Conservation (phyloP, 1,140 invertebrate species). For the Doryteuthis pealeii region DNA sequence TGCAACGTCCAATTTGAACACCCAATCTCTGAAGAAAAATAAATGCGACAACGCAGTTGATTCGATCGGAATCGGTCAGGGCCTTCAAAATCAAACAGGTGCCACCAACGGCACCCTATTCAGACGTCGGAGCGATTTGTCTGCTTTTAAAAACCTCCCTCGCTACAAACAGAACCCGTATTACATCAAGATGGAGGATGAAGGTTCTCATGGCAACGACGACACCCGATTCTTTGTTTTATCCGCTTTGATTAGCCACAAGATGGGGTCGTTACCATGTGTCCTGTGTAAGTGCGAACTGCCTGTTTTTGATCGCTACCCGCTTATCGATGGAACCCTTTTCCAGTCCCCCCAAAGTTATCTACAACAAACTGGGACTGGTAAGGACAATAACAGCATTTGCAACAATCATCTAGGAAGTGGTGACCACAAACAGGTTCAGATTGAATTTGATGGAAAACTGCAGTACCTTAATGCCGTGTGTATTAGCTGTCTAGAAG, state of each 20-base stretch:
- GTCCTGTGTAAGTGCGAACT: conserved; percentile 86
- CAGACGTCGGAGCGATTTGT: conserved; percentile 84
- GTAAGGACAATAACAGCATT: not conserved
- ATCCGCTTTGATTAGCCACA: conserved; percentile 49
- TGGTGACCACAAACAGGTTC: conserved; percentile 36
- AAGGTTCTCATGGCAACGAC: conserved; percentile 95
- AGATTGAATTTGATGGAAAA: conserved; percentile 75
- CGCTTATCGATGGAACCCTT: conserved; percentile 94
- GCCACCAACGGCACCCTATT: conserved; percentile 41
- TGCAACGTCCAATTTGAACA: conserved; percentile 32
- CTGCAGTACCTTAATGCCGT: conserved; percentile 89
- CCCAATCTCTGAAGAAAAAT: conserved; percentile 63
- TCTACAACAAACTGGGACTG: conserved; percentile 23
- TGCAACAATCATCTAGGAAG: not conserved
- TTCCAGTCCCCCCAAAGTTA: conserved; percentile 79
- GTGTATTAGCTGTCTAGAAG: conserved; percentile 86
- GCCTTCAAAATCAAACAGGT: not conserved
- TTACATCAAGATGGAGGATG: conserved; percentile 84
- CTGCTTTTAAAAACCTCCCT: conserved; percentile 90
- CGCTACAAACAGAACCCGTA: conserved; percentile 94
- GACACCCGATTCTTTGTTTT: conserved; percentile 71
- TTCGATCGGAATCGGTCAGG: not conserved
- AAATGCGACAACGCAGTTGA: conserved; percentile 69
- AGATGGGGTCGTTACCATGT: conserved; percentile 47
- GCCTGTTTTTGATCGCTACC: conserved; percentile 94